Conservation (phyloP, 1,140 invertebrate genomes). For the Lepidotrigona ventralis region DNA sequence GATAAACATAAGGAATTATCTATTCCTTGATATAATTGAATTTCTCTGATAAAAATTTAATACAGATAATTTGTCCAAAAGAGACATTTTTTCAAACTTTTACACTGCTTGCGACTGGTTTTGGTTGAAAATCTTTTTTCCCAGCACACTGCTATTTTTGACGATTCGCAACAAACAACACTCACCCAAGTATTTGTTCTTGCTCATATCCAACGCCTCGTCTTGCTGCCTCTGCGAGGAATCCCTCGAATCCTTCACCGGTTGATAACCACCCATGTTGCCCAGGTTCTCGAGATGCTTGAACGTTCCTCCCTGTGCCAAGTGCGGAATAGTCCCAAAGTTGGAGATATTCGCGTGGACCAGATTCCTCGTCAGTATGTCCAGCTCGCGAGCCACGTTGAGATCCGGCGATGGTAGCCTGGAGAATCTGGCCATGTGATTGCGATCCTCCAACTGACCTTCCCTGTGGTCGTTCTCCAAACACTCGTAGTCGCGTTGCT, state of each 20-base stretch:
- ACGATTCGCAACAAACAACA: not conserved
- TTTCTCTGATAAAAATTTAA: too few relatives aligned
- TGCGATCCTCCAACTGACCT: constrained; percentile 22
- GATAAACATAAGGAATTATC: too few relatives aligned
- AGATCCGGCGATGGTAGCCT: constrained; percentile 69
- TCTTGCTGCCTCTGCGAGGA: constrained; percentile 73
- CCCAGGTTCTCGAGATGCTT: constrained; percentile 65
- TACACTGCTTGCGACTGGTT: too few relatives aligned
- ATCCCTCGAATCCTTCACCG: constrained; percentile 67
- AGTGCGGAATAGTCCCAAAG: constrained; percentile 64
- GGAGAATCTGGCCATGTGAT: constrained; percentile 56
- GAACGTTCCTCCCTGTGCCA: constrained; percentile 62
- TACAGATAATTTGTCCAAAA: too few relatives aligned
- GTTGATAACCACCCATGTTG: constrained; percentile 65
- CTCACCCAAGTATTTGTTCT: constrained; percentile 78
- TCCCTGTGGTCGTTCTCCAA: constrained; percentile 40
- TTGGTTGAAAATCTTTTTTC: too few relatives aligned
- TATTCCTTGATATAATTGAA: too few relatives aligned
- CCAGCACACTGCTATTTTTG: too few relatives aligned
- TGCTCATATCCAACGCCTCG: constrained; percentile 79
- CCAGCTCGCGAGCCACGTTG: constrained; percentile 71
- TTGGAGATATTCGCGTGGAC: constrained; percentile 72
- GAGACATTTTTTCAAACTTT: too few relatives aligned
- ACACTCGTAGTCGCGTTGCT: constrained; percentile 47
- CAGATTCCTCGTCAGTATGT: constrained; percentile 71